Percentiles rank a stretch among this genome's conserved stretches.
Conservation (phyloP, 2,797 vertebrate species). For the Borostomias antarcticus region DNA sequence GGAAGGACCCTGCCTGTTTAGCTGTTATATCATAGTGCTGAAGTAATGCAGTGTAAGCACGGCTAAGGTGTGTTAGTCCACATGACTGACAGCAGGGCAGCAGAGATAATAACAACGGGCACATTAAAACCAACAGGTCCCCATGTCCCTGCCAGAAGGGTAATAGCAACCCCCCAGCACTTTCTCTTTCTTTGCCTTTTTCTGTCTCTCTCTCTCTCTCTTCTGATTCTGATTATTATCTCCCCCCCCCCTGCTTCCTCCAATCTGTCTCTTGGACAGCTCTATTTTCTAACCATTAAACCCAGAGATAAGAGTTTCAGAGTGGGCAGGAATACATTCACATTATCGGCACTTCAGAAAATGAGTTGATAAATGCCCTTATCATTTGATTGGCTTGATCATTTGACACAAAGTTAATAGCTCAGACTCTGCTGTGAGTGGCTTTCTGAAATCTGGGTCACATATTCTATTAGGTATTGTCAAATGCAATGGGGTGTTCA, state of each 20-base stretch:
- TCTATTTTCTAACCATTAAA: not conserved
- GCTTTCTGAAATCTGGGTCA: no score
- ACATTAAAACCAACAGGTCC: no score
- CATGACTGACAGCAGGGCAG: not conserved
- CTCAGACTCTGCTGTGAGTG: no score
- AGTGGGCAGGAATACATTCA: conserved; percentile 17
- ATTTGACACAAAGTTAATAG: no score
- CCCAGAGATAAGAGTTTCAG: not conserved
- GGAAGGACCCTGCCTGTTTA: no score
- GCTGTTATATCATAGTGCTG: no score
- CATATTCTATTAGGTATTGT: no score
- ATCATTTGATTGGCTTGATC: conserved; percentile 36
- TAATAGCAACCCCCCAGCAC: not conserved
- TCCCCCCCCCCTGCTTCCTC: not conserved
- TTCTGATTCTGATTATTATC: not conserved
- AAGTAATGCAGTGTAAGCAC: no score
- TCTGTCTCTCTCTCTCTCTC: not conserved
- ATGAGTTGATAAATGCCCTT: conserved; percentile 12
- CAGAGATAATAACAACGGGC: not conserved
- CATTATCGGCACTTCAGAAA: conserved; percentile 26
- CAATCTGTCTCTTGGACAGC: no score
- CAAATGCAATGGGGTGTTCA: no score
- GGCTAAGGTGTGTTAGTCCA: no score
- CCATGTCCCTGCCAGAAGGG: no score
- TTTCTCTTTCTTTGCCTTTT: not conserved